A percentile compares a stretch with the other conserved stretches of the same genome.
phyloP scores from a whole-genome alignment of 2,113 vertebrate genomes.

The Cercocebus atys region DNA sequence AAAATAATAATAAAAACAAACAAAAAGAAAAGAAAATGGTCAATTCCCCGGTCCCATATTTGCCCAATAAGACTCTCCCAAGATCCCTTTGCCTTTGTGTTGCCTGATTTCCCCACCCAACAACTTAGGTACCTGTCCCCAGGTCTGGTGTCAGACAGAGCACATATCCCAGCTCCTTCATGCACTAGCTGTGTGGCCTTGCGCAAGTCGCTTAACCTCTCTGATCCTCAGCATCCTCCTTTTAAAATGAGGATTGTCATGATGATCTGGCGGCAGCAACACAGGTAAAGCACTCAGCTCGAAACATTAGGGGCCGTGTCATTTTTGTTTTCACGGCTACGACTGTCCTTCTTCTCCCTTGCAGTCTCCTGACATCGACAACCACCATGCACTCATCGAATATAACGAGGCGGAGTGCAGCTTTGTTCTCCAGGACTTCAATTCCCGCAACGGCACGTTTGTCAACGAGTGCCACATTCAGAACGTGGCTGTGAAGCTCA shows the following conservation, averaged over 20 bases:
- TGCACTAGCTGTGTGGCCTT: neutral
- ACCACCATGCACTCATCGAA: constrained; percentile 85
- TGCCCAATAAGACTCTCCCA: no score
- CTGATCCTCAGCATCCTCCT: neutral
- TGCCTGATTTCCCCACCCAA: neutral
- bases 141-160: neutral
- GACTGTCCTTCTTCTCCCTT: neutral
- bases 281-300: neutral
- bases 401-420: constrained; percentile 74
- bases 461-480: constrained; percentile 89
- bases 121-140: neutral
- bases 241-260: neutral
- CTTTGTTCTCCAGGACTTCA: constrained; percentile 87
- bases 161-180: no score
- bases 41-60: neutral
- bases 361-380: constrained; percentile 84
- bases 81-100: neutral
- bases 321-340: fast-evolving
- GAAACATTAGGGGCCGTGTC: fast-evolving
- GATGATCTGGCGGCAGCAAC: fast-evolving
- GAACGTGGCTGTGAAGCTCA: constrained; percentile 86
- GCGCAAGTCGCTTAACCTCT: neutral
- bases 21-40: neutral
- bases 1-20: no score
- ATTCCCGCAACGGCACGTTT: constrained; percentile 84